A percentile compares a stretch with the other conserved stretches of the same genome.
These are phyloP conservation scores for Cephus sareptanus DNA, from an alignment of 2,888 invertebrate genomes.

Conservation along the genomic window DNA sequence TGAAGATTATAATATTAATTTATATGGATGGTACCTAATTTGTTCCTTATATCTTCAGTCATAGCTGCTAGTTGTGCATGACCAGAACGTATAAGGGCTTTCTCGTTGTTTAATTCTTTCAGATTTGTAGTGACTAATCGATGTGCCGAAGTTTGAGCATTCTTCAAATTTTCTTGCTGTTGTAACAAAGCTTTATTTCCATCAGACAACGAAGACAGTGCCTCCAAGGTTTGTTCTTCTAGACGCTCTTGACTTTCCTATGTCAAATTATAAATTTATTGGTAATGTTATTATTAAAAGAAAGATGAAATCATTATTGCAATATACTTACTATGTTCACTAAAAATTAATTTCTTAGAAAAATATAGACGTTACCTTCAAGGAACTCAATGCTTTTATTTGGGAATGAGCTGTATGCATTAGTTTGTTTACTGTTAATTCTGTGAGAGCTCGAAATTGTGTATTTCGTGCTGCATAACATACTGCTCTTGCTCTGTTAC, in stretches of 20 bases:
- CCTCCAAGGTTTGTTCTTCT: slow-evolving; percentile 64
- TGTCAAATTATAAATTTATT: background rate
- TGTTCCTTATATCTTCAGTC: slow-evolving; percentile 69
- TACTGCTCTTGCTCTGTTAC: slow-evolving; percentile 75
- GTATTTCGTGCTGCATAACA: slow-evolving; percentile 74
- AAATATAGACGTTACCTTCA: slow-evolving; percentile 60
- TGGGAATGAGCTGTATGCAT: slow-evolving; percentile 70
- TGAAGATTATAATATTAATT: background rate
- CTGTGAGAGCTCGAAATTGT: slow-evolving; percentile 74
- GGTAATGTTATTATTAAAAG: background rate
- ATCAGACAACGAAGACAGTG: slow-evolving; percentile 62
- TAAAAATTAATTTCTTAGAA: background rate
- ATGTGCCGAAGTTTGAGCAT: slow-evolving; percentile 67
- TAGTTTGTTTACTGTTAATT: slow-evolving; percentile 74
- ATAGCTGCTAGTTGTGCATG: slow-evolving; percentile 69
- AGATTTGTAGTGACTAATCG: slow-evolving; percentile 70
- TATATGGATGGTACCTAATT: slow-evolving; percentile 63
- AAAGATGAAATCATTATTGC: background rate
- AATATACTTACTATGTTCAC: background rate
- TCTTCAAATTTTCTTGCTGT: slow-evolving; percentile 69
- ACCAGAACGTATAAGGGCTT: slow-evolving; percentile 71
- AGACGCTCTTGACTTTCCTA: slow-evolving; percentile 67
- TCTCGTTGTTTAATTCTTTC: slow-evolving; percentile 70
- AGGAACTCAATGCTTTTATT: slow-evolving; percentile 63
- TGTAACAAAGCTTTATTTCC: slow-evolving; percentile 67